Evolutionary conservation across 37 sponge, comb jelly and placozoan genomes (phyloP), one percentile per base, ranked within the genome.

Genomic region (Crambe crambe): DNA sequence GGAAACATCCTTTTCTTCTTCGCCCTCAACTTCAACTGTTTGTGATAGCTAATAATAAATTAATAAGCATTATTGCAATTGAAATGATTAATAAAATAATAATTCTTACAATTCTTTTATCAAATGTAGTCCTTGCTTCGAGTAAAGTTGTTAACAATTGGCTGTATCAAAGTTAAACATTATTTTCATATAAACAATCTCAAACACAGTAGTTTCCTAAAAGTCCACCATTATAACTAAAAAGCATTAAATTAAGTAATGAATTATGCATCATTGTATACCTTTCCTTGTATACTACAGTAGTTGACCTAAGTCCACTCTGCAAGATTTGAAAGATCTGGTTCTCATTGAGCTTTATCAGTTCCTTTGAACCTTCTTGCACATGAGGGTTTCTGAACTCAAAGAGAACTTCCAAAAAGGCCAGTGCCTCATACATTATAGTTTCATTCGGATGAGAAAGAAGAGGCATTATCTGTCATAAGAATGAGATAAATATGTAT

Each of bases 371-470:
- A 10, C 86, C 86, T 23, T 73, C 68, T 74, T 86, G 86, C 22
- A 92, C 93, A 38, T 75, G 37, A 2, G 42, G 66, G 59, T 92
- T 79, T n/a, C 89, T 89, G 37, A 76, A 75, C 43, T 64, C 84
- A 26, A 92, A 44, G n/a, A 92, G 44, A 10, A 70, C 75, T 37
- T 83, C 64, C 74, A 92, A 42, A 27, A 92, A 88, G 0, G 93
- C 85, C 64, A 92, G 42, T 21, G 79, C 84, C 70, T 92, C 93
- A 26, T 69, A 31, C 2, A 76, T 76, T 42, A 92, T 84, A 0
- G 1, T 59, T 22, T 88, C 89, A 81, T 88, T 88, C 0, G 73
- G 78, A 42, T 92, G 89, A 40, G 82, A 78, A 30, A 92, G 70
- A 77, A 92, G 40, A 22, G 89, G 86, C 47, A 92, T 62, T 4